Percentiles rank a stretch among this genome's conserved stretches.
Evolutionary conservation across 2,797 vertebrate genomes (phyloP).

Genomic region (Enteromius fasciolatus): DNA sequence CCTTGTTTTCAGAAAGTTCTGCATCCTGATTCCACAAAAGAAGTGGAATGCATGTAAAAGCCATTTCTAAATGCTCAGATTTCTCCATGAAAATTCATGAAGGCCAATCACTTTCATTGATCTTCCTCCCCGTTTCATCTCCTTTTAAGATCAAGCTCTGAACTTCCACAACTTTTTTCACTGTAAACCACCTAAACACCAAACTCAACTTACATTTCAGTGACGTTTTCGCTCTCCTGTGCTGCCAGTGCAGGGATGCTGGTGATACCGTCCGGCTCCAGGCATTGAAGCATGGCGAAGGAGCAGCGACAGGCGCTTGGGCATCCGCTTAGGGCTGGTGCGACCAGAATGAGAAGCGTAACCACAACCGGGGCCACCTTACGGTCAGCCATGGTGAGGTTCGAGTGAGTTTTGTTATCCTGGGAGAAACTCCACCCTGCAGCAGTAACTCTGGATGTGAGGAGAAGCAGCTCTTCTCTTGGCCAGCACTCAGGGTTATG

Average conservation of each 20-base stretch:
- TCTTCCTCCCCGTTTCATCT: conserved; percentile 14
- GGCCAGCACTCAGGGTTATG: conserved; percentile 62
- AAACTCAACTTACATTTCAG: conserved; percentile 79
- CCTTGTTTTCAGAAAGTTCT: conserved; percentile 23
- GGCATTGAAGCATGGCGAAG: conserved; percentile 76
- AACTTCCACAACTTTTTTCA: conserved; percentile 14
- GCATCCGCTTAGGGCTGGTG: conserved; percentile 69
- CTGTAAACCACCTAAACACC: not conserved
- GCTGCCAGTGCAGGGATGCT: conserved; percentile 70
- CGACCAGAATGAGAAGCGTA: conserved; percentile 64
- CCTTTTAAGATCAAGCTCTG: conserved; percentile 2
- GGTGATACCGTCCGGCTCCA: conserved; percentile 70
- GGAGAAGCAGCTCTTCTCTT: conserved; percentile 47
- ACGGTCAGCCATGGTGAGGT: conserved; percentile 62
- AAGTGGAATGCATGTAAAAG: not conserved
- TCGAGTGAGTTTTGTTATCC: conserved; percentile 38
- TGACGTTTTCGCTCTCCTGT: conserved; percentile 82
- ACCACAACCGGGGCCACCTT: conserved; percentile 62
- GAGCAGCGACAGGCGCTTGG: conserved; percentile 77
- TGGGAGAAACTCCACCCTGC: conserved; percentile 53
- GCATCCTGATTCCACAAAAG: not conserved
- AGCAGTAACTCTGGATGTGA: not conserved
- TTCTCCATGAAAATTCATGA: conserved; percentile 18
- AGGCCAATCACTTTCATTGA: conserved; percentile 43
- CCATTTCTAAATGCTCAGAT: conserved; percentile 3